Evolutionary conservation across 2,113 vertebrate genomes (phyloP).

Genomic region (Anser brachyrhynchus): DNA sequence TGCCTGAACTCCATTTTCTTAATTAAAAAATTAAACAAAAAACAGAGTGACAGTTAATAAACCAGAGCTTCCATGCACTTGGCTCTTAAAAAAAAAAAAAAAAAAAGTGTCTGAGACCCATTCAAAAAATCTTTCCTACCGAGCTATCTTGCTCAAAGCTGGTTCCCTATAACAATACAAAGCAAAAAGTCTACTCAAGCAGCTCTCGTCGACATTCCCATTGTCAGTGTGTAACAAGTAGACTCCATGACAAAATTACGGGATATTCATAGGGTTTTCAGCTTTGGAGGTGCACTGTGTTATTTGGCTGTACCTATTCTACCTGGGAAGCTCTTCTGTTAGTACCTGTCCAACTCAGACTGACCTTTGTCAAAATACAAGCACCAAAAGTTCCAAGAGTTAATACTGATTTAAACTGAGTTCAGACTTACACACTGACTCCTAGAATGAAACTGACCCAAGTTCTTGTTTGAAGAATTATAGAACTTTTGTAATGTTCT

Average conservation of each 20-base stretch:
- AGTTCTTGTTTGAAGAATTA: background rate
- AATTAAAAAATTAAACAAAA: background rate
- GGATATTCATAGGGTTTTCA: background rate
- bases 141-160: background rate
- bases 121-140: background rate
- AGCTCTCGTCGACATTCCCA: background rate
- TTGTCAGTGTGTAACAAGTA: background rate
- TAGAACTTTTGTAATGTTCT: background rate
- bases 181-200: background rate
- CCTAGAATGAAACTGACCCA: background rate
- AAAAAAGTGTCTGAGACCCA: background rate
- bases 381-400: background rate
- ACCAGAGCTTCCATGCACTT: background rate
- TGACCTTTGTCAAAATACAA: background rate
- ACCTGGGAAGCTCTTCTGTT: background rate
- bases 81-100: background rate
- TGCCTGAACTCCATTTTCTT: background rate
- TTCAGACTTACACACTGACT: background rate
- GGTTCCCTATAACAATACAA: background rate
- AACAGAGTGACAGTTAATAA: background rate
- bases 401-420: background rate
- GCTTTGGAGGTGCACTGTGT: background rate
- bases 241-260: background rate
- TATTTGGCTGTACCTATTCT: background rate
- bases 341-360: background rate